Evolutionary conservation across 1,140 invertebrate species (phyloP), one percentile per base, ranked within the genome.

Genomic region (Calephelis virginiensis): DNA sequence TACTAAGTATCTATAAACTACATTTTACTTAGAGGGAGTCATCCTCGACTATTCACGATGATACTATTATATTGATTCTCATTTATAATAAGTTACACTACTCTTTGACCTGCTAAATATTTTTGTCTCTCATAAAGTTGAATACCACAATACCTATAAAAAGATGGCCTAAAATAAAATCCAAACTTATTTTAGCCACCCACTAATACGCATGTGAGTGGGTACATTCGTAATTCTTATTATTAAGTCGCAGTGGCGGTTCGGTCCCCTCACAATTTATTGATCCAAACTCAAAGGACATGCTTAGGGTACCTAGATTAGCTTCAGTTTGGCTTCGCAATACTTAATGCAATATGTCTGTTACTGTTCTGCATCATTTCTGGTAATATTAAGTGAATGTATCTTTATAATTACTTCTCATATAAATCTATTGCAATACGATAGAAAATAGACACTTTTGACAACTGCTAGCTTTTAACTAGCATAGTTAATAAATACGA

Each of bases 281-380:
- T 72, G 84, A 83, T 83, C 79, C 71, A 59, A 73, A 71, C 50
- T 11, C 10, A 11, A 56, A 56, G 67, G 64, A 69, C 71, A 75
- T 63, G 65, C 79, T 71, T 76, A 80, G 79, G 76, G 74, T 73
- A 75, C 75, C 80, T 82, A 85, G 75, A 38, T 12, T 56, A 13
- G 46, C 61, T 60, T 37, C 28, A 62, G 49, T 37, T 56, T 45
- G 61, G 45, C 61, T 38, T 11, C 46, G 28, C 28, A 66, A 64
- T 70, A 66, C 59, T 67, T 59, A 17, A 53, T 17, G 13, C 17
- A 17, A 43, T 8, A 43, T 40, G 38, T 40, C 5, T 40, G 38
- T 43, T 43, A 43, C 40, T 43, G 7, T 43, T 5, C 28, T 28
- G 28, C 2, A 28, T 28, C 28, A 28, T 28, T 2, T 28, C 28